Evolutionary conservation across 2,113 vertebrate genomes (phyloP).

Genomic region (Istiophorus platypterus): DNA sequence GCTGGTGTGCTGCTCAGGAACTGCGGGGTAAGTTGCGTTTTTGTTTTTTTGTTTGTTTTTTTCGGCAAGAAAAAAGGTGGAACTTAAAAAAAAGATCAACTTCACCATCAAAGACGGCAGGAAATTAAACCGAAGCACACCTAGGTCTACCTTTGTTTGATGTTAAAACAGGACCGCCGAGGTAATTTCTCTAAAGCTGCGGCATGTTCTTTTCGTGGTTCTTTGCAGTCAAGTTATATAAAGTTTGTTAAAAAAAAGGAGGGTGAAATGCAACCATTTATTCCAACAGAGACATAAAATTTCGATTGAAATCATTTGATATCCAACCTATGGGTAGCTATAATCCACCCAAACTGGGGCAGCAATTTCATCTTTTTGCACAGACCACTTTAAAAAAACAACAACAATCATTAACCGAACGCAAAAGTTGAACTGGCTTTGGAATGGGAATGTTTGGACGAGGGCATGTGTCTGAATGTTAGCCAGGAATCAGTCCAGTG

Average conservation of each 20-base stretch:
- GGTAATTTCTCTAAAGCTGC: neutral
- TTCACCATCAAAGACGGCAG: neutral
- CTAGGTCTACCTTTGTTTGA: constrained; percentile 25
- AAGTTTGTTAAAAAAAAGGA: neutral
- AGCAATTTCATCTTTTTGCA: neutral
- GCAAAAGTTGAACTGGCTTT: neutral
- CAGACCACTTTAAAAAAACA: neutral
- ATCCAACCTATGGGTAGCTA: neutral
- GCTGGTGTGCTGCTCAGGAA: neutral
- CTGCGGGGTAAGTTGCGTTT: neutral
- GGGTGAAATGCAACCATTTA: neutral
- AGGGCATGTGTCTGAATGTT: constrained; percentile 9
- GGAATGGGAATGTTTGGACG: neutral
- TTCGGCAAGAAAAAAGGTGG: constrained; percentile 22
- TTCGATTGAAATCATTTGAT: neutral
- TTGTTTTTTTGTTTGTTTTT: no score
- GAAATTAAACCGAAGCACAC: constrained; percentile 19
- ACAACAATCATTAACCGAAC: neutral
- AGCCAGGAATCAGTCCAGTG: constrained; percentile 16
- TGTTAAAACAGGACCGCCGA: constrained; percentile 6
- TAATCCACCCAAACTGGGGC: neutral
- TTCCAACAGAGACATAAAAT: constrained; percentile 3
- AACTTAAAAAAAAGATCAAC: constrained; percentile 1
- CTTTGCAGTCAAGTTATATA: constrained; percentile 4
- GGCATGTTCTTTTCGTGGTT: constrained; percentile 5